phyloP scores from a whole-genome alignment of 2,797 vertebrate species.

The Semaprochilodus insignis region DNA sequence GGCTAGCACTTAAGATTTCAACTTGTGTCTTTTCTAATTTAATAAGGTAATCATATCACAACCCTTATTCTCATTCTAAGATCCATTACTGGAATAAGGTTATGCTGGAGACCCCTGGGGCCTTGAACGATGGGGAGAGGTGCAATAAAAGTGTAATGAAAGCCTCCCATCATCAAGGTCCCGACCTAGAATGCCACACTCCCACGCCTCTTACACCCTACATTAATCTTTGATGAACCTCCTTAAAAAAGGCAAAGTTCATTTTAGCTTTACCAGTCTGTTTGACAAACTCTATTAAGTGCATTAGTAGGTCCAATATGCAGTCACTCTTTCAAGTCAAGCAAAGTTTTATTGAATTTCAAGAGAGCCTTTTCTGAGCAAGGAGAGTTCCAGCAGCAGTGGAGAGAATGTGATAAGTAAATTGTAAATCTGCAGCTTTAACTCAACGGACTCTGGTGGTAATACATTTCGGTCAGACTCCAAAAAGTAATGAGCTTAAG shows the following conservation, averaged over 20 bases:
- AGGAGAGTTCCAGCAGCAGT: slow-evolving; percentile 59
- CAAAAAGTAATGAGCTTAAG: slow-evolving; percentile 80
- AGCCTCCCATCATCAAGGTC: slow-evolving; percentile 18
- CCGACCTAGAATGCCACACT: neutral
- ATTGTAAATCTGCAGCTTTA: slow-evolving; percentile 72
- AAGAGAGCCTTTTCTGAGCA: slow-evolving; percentile 55
- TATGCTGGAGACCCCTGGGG: neutral
- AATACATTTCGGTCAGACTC: slow-evolving; percentile 75
- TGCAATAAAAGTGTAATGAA: slow-evolving; percentile 27
- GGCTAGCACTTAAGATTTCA: neutral
- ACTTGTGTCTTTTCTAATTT: neutral
- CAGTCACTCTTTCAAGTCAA: slow-evolving; percentile 62
- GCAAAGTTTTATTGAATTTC: slow-evolving; percentile 75
- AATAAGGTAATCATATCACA: slow-evolving; percentile 9
- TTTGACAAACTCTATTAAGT: slow-evolving; percentile 50
- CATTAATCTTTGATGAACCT: slow-evolving; percentile 38
- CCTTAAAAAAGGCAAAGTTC: slow-evolving; percentile 39
- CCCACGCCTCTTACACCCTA: slow-evolving; percentile 24
- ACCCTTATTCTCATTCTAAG: neutral
- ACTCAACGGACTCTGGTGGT: slow-evolving; percentile 68
- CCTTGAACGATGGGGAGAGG: neutral
- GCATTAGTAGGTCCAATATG: slow-evolving; percentile 54
- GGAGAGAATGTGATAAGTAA: slow-evolving; percentile 70
- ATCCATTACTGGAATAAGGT: slow-evolving; percentile 13
- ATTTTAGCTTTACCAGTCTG: slow-evolving; percentile 48